These are phyloP conservation scores for Sebastes vulpes DNA, from an alignment of 2,797 vertebrate species.

Conservation along the genomic window DNA sequence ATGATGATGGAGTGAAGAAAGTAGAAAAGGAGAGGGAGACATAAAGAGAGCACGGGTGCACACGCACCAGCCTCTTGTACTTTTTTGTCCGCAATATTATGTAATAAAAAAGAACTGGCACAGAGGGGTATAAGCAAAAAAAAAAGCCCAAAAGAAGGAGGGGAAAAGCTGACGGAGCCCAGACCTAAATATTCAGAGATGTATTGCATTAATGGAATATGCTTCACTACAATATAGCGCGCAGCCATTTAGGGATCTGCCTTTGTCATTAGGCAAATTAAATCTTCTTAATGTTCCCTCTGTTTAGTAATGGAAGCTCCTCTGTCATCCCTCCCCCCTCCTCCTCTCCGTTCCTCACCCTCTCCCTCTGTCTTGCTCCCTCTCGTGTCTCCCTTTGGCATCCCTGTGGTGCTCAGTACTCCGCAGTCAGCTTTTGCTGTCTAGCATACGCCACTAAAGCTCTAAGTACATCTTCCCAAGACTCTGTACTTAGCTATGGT, in stretches of 20 bases:
- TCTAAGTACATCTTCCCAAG: slow-evolving; percentile 76
- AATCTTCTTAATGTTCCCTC: slow-evolving; percentile 77
- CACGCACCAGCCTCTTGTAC: slow-evolving; percentile 48
- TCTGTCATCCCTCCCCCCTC: slow-evolving; percentile 53
- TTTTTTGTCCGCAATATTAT: slow-evolving; percentile 73
- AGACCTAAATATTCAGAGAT: slow-evolving; percentile 64
- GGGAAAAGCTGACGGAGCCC: slow-evolving; percentile 34
- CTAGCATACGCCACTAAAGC: slow-evolving; percentile 74
- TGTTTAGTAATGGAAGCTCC: slow-evolving; percentile 74
- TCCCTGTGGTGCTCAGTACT: slow-evolving; percentile 69
- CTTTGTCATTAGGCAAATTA: slow-evolving; percentile 79
- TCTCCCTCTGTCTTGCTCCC: slow-evolving; percentile 53
- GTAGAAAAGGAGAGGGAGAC: slow-evolving; percentile 4
- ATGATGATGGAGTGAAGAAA: slow-evolving; percentile 8
- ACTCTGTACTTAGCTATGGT: slow-evolving; percentile 71
- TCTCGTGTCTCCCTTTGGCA: slow-evolving; percentile 69
- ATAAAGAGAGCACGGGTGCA: slow-evolving; percentile 40
- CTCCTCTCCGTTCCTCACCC: slow-evolving; percentile 2
- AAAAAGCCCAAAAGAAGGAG: slow-evolving; percentile 34
- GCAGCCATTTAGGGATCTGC: slow-evolving; percentile 70
- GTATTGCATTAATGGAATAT: slow-evolving; percentile 71
- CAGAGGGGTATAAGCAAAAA: slow-evolving; percentile 55
- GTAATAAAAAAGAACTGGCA: slow-evolving; percentile 69
- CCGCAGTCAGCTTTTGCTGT: slow-evolving; percentile 76
- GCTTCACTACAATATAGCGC: slow-evolving; percentile 64